These are phyloP conservation scores for Pseudolaguvia tuberculata DNA, from an alignment of 2,113 vertebrate species.

Conservation along the genomic window DNA sequence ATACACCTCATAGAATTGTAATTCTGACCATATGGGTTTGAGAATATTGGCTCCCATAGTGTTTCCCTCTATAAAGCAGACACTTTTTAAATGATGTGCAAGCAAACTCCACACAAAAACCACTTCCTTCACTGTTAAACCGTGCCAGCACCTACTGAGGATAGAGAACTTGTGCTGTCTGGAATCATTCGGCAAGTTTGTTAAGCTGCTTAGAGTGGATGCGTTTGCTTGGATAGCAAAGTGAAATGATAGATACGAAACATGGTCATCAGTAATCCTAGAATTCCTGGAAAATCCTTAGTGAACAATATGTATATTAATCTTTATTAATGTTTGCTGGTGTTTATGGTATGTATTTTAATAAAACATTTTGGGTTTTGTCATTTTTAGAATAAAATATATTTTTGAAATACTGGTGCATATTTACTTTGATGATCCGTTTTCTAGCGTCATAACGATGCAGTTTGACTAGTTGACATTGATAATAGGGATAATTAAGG, in stretches of 20 bases:
- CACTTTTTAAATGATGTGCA: conserved; percentile 54
- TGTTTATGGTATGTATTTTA: background rate
- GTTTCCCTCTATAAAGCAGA: conserved; percentile 45
- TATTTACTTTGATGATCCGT: background rate
- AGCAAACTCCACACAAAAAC: conserved; percentile 49
- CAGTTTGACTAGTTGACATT: too few relatives aligned
- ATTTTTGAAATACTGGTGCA: background rate
- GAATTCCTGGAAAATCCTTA: background rate
- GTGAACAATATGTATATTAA: background rate
- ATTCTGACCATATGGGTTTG: conserved; percentile 63
- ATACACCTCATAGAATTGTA: conserved; percentile 58
- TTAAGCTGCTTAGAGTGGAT: background rate
- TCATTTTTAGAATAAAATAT: background rate
- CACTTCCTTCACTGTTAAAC: conserved; percentile 62
- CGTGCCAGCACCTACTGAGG: conserved; percentile 21
- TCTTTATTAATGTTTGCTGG: conserved; percentile 1
- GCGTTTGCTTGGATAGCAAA: background rate
- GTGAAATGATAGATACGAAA: background rate
- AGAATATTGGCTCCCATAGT: conserved; percentile 31
- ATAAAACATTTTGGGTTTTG: background rate
- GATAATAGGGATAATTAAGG: too few relatives aligned
- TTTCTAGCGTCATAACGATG: too few relatives aligned
- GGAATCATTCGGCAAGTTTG: conserved; percentile 16
- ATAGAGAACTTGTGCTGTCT: background rate
- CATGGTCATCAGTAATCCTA: background rate